Base-by-base conservation (phyloP, 1,140 invertebrate genomes). In the Hetaerina americana region DNA sequence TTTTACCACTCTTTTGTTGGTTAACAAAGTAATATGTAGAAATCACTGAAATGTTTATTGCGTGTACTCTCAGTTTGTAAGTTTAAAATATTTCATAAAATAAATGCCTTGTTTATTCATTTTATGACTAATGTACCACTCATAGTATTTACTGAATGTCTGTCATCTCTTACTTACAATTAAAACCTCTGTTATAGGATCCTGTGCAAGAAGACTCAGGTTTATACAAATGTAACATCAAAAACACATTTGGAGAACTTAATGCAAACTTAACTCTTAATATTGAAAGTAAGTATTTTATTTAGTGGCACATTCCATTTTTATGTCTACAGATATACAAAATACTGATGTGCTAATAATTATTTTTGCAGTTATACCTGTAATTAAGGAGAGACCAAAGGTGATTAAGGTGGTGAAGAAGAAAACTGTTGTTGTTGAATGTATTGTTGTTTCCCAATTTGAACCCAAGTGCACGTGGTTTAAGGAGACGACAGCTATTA, bases 191-290 rank as follows among this genome's bases (percentile, higher is more conserved):
- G n/a, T 40, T 40, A 28, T 77, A 89, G 83, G 94, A 97, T 84
- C 96, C 96, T 72, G 91, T 91, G 76, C 87, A 93, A 74, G 92
- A 94, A 77, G 96, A 99, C 84, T 96, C 96, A 76, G 97, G 97
- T 49, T 85, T 97, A 29, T 99, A 99, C 84, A 98, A 98, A 82
- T 98, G 96, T 80, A 96, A 96, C 78, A 95, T 98, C 73, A 98
- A 97, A 82, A 99, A 98, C 82, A 85, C 89, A 75, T 87, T 93
- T 78, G 97, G 97, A 75, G 96, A 99, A 87, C 87, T 96, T 66
- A 97, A 97, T 81, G 94, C 95, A 40, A 98, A 98, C 83, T 85
- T 98, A 66, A 96, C 95, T 72, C 85, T 99, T 72, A 98, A 99
- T 83, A 95, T 99, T 83, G 94, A 97, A 90, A 96, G 95, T 95